Conservation (phyloP, 2,888 invertebrate species). For the Ceraclea dissimilis region DNA sequence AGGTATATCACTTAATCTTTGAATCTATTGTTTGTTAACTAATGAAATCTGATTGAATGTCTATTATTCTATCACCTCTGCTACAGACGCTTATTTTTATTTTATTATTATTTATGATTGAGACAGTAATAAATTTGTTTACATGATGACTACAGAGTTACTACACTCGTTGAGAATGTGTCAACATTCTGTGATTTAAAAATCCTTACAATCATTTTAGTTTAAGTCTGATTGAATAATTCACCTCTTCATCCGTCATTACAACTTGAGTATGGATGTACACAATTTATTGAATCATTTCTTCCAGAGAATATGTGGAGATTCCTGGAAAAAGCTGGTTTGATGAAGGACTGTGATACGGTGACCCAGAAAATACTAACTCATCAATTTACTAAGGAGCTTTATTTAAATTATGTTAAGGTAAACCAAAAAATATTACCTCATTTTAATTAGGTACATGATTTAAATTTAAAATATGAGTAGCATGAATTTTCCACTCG, state of each 20-base stretch:
- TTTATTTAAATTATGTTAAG: slow-evolving; percentile 38
- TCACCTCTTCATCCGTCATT: no score
- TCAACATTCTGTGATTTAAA: slow-evolving; percentile 12
- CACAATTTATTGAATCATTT: no score
- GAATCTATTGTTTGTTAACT: background rate
- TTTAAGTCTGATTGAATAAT: slow-evolving; percentile 25
- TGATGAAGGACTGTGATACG: slow-evolving; percentile 38
- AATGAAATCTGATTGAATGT: background rate
- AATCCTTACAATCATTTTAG: slow-evolving; percentile 22
- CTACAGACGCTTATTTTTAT: no score
- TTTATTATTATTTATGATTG: no score
- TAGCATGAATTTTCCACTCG: no score
- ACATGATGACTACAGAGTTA: slow-evolving; percentile 19
- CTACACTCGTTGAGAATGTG: slow-evolving; percentile 20
- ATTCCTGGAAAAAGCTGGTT: slow-evolving; percentile 39
- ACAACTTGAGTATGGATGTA: no score
- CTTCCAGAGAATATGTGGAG: slow-evolving; percentile 44
- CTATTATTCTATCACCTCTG: no score
- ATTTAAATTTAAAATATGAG: no score
- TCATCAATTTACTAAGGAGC: slow-evolving; percentile 36
- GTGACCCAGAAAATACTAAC: slow-evolving; percentile 35
- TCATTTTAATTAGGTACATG: no score
- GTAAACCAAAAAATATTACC: slow-evolving; percentile 31
- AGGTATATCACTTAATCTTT: slow-evolving; percentile 33
- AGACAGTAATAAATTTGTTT: no score